These are phyloP conservation scores for Cataglyphis cursor DNA, from an alignment of 2,888 invertebrate genomes.

Conservation along the genomic window DNA sequence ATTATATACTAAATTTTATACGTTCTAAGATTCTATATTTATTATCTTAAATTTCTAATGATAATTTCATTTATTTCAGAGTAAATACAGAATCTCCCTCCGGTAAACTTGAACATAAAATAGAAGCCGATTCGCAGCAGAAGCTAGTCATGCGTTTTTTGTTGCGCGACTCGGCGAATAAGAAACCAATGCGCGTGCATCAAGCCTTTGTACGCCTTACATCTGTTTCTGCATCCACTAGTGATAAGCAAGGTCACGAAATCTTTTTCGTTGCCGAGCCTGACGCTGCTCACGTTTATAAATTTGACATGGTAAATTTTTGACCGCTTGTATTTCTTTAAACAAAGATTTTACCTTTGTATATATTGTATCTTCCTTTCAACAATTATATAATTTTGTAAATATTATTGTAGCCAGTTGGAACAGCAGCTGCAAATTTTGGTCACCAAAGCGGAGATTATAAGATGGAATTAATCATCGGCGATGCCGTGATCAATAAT, in stretches of 20 bases:
- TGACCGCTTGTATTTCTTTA: neutral
- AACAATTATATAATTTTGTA: neutral
- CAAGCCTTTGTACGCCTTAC: conserved; percentile 95
- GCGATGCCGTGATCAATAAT: conserved; percentile 96
- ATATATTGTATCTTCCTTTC: neutral
- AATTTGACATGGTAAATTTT: conserved; percentile 94
- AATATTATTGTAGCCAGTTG: conserved; percentile 90
- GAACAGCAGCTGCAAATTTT: conserved; percentile 93
- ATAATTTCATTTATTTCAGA: conserved; percentile 85
- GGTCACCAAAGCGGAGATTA: conserved; percentile 92
- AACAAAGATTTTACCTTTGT: neutral
- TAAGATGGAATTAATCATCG: conserved; percentile 94
- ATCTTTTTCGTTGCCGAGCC: conserved; percentile 97
- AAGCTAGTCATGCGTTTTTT: conserved; percentile 94
- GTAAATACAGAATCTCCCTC: conserved; percentile 89
- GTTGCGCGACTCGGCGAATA: conserved; percentile 91
- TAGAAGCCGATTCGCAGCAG: conserved; percentile 96
- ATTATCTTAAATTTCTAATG: conserved; percentile 50
- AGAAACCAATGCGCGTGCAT: conserved; percentile 92
- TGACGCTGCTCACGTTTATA: conserved; percentile 92
- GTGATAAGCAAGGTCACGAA: conserved; percentile 90
- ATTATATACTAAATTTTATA: conserved; percentile 10
- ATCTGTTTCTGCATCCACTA: conserved; percentile 83
- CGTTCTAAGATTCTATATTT: conserved; percentile 17
- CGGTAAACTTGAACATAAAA: conserved; percentile 90